These are phyloP conservation scores for Resseliella maxima DNA, from an alignment of 2,888 invertebrate species.

Conservation along the genomic window DNA sequence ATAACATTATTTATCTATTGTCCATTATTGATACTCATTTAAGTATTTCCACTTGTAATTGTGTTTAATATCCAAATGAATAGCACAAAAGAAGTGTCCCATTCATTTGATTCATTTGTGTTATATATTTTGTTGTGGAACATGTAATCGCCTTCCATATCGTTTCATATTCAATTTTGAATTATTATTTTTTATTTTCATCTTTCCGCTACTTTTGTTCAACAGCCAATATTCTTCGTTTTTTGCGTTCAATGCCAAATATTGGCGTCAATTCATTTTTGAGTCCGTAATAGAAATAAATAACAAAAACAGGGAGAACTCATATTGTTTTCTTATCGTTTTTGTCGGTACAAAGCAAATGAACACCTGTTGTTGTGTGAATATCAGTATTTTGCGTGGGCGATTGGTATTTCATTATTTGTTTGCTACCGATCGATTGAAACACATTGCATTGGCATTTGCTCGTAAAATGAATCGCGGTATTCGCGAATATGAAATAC, in stretches of 20 bases:
- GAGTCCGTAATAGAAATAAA: not conserved
- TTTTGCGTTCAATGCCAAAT: constrained; percentile 25
- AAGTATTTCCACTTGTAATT: not conserved
- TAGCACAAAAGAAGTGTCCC: not conserved
- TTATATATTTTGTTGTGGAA: not conserved
- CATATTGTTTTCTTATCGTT: not conserved
- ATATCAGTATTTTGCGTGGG: constrained; percentile 20
- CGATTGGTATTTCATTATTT: constrained; percentile 24
- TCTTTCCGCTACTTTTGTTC: too few species aligned
- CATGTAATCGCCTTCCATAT: not conserved
- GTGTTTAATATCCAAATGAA: not conserved
- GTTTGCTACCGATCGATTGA: not conserved
- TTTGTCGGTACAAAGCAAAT: not conserved
- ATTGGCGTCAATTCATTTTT: not conserved
- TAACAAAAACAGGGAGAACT: not conserved
- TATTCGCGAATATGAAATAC: too few species aligned
- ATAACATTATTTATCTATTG: too few species aligned
- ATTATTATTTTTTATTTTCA: too few species aligned
- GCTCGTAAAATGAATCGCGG: too few species aligned
- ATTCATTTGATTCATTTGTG: not conserved
- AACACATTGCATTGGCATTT: not conserved
- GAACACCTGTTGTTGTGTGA: constrained; percentile 36
- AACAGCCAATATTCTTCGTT: not conserved
- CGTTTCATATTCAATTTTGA: not conserved
- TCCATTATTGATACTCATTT: not conserved